Conservation (phyloP, 2,113 vertebrate genomes). For the Halichoeres trimaculatus region DNA sequence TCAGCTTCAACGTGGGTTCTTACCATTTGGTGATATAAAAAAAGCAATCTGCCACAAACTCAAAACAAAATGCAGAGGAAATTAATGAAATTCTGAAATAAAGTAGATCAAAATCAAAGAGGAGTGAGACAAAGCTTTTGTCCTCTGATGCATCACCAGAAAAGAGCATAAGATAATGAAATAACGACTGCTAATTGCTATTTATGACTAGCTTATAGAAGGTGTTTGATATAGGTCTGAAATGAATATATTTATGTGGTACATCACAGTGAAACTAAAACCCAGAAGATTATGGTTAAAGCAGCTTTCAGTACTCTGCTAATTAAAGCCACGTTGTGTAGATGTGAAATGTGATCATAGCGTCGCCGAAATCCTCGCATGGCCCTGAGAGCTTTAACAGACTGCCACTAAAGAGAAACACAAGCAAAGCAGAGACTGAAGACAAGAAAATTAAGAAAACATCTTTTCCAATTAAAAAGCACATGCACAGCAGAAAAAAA, state of each 20-base stretch:
- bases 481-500: neutral
- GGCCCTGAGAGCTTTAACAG: neutral
- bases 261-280: slow-evolving; percentile 1
- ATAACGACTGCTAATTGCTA: slow-evolving; percentile 1
- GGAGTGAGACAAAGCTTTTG: slow-evolving; percentile 15
- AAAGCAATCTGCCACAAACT: neutral
- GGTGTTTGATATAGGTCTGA: neutral
- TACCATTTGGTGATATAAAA: slow-evolving; percentile 4
- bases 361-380: neutral
- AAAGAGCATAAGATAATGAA: slow-evolving; percentile 1
- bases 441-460: neutral
- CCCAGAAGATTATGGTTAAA: neutral
- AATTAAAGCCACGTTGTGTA: neutral
- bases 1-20: slow-evolving; percentile 41
- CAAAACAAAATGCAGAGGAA: neutral
- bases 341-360: neutral
- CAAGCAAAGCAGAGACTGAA: neutral
- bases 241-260: neutral
- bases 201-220: neutral
- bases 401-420: neutral
- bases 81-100: neutral
- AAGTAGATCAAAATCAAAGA: slow-evolving; percentile 6
- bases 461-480: neutral
- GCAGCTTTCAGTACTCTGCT: neutral
- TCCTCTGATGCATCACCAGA: slow-evolving; percentile 14